Evolutionary conservation across 2,888 invertebrate genomes (phyloP), one percentile per base, ranked within the genome.

Genomic region (Chydorus sphaericus): DNA sequence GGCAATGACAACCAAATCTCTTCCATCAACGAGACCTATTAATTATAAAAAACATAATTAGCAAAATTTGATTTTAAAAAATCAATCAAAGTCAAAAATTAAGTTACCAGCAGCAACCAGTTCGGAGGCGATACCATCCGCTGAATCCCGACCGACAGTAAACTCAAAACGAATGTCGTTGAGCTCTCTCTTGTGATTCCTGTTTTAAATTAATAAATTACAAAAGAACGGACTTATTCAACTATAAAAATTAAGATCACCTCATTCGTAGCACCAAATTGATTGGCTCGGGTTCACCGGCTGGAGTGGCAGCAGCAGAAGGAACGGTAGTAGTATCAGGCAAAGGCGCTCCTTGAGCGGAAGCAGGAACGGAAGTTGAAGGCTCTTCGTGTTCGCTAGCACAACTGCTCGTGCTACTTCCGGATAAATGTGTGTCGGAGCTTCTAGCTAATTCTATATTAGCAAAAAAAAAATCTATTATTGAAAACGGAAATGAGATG

Each of bases 131-230:
- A 97, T 94, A 33, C 93, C 93, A 70, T 93, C 92, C 0, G 93
- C 78, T 0, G 85, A 82, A 67, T 90, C 89, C 70, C 88, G 85
- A 20, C 90, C 91, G 29, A 83, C 80, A 18, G 88, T 85, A 69
- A 88, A 98, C 71, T 98, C 96, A 71, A 98, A 98, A 63, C 93
- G 82, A 64, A 98, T 98, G 70, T 98, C 97, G 70, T 97, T 96
- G 61, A 98, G 72, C 71, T 97, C 96, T 56, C 85, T 78, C 60
- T 82, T 82, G 44, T 83, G 77, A 74, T 97, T 97, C 65, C 87
- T 86, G 68, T 50, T 70, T 69, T 59, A 60, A 59, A 62, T 60
- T 54, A 33, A 8, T n/a, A 8, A 30, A 6, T 55, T 14, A 51
- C 14, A 51, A 55, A 55, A 51, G 56, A 53, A 18, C 11, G 16